These are phyloP conservation scores for Setophaga petechia DNA, from an alignment of 2,113 vertebrate genomes.

Conservation along the genomic window DNA sequence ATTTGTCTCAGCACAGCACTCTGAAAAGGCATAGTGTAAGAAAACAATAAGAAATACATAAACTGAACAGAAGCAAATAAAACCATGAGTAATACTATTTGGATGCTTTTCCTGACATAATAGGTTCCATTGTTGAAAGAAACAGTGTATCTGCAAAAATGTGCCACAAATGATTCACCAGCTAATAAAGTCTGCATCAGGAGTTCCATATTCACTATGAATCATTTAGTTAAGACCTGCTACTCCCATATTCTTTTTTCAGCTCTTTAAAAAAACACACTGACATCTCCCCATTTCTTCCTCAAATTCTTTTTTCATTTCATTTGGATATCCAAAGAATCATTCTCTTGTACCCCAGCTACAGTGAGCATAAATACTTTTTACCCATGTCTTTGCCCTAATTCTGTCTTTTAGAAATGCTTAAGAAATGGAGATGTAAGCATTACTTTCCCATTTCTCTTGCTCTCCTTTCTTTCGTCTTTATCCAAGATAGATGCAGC, in stretches of 20 bases:
- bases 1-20: background rate
- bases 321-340: background rate
- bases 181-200: background rate
- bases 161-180: background rate
- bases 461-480: background rate
- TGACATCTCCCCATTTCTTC: background rate
- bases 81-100: background rate
- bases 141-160: background rate
- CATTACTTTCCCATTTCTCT: background rate
- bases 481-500: background rate
- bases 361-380: background rate
- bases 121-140: background rate
- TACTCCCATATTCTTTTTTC: background rate
- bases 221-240: background rate
- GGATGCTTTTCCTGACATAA: background rate
- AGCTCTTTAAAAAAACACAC: background rate
- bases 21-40: background rate
- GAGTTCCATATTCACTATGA: background rate
- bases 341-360: background rate
- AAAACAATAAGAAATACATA: constrained; percentile 14
- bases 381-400: background rate
- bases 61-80: constrained; percentile 7
- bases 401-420: constrained; percentile 9
- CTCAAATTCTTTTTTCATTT: background rate
- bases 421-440: constrained; percentile 18